A percentile compares a stretch with the other conserved stretches of the same genome.
These are phyloP conservation scores for Panagrolaimus sp. DNA, from an alignment of 1,140 invertebrate species.

Conservation along the genomic window DNA sequence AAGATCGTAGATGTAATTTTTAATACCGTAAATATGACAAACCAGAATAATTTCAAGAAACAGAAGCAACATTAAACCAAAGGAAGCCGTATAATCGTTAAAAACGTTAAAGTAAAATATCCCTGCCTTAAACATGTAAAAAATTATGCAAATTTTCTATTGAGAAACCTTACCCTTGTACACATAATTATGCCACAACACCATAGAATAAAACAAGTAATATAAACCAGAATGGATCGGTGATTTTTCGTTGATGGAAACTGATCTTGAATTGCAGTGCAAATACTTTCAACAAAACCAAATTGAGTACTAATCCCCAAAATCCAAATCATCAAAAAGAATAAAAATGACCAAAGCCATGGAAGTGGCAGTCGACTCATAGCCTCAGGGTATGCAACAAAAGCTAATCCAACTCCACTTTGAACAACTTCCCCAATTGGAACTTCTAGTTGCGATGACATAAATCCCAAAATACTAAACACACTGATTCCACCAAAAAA, in stretches of 20 bases:
- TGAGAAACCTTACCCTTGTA: conserved; percentile 27
- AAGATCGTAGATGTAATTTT: conserved; percentile 32
- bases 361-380: conserved; percentile 60
- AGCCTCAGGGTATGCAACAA: conserved; percentile 61
- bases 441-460: conserved; percentile 62
- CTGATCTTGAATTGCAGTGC: conserved; percentile 43
- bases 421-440: conserved; percentile 66
- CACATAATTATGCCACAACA: conserved; percentile 29
- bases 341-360: conserved; percentile 62
- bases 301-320: conserved; percentile 59
- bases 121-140: conserved; percentile 27
- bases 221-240: conserved; percentile 22
- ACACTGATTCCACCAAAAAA: conserved; percentile 64
- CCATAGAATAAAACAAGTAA: conserved; percentile 24
- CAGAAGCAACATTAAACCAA: conserved; percentile 34
- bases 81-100: conserved; percentile 38
- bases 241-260: conserved; percentile 25
- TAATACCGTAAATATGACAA: conserved; percentile 38
- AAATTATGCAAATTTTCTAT: not conserved
- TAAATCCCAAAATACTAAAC: conserved; percentile 68
- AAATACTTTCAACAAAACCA: conserved; percentile 38
- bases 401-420: conserved; percentile 57
- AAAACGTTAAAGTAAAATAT: conserved; percentile 41
- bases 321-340: conserved; percentile 61
- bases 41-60: conserved; percentile 34